These are phyloP conservation scores for Eremophila alpestris DNA, from an alignment of 2,797 vertebrate genomes.

Conservation along the genomic window DNA sequence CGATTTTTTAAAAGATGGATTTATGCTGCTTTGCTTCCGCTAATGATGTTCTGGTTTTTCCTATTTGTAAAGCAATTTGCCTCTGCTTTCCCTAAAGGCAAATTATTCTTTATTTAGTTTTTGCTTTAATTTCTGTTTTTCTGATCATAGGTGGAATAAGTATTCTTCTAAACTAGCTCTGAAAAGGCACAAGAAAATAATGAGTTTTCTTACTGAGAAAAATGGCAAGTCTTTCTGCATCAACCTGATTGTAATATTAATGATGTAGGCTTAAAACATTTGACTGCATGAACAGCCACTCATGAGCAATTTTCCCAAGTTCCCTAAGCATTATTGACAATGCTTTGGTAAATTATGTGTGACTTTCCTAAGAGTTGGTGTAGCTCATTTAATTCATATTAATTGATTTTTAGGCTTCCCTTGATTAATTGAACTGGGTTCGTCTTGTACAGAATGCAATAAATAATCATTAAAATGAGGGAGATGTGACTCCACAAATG, in stretches of 20 bases:
- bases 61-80: neutral
- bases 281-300: conserved; percentile 75
- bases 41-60: neutral
- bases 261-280: conserved; percentile 68
- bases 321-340: conserved; percentile 78
- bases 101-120: conserved; percentile 12
- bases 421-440: conserved; percentile 89
- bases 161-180: conserved; percentile 30
- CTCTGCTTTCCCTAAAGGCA: neutral
- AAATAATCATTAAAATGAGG: conserved; percentile 86
- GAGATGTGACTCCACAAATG: conserved; percentile 81
- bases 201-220: conserved; percentile 63
- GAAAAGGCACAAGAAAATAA: conserved; percentile 50
- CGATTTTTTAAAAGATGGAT: neutral
- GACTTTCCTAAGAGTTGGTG: conserved; percentile 87
- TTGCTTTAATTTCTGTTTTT: conserved; percentile 18
- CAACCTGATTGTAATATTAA: conserved; percentile 71
- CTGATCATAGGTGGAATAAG: neutral
- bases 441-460: conserved; percentile 84
- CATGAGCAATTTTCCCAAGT: conserved; percentile 72
- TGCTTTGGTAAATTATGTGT: conserved; percentile 92
- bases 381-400: conserved; percentile 94
- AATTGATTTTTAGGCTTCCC: conserved; percentile 91
- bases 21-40: neutral
- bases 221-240: conserved; percentile 54